Evolutionary conservation across 2,797 vertebrate genomes (phyloP), one percentile per base, ranked within the genome.

Genomic region (Dipus sagitta): DNA sequence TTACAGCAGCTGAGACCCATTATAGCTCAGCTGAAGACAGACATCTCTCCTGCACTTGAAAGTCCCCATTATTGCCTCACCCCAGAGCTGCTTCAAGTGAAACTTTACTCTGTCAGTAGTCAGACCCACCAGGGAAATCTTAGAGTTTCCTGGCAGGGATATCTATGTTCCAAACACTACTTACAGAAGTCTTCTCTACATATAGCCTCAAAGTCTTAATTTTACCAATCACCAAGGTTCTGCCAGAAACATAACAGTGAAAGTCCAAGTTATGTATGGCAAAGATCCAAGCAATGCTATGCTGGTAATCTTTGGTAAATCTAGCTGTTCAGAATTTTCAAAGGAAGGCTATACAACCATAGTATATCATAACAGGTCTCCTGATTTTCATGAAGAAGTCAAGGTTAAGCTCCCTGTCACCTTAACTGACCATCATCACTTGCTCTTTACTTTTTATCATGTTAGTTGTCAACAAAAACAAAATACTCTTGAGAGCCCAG

Each of bases 401-500:
- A 99, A 99, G 98, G 99, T 99, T 96, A 99, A 99, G 97, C 99
- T 99, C 62, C 99, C 99, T 71, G 99, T 99, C 79, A 99, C 99
- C 75, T 97, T 99, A 98, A 99, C 99, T 0, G 99, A 99, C 96
- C 99, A 99, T 95, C 99, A 99, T 96, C 99, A 99, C 97, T 98
- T 99, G 94, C 99, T 99, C 95, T 99, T 99, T 99, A 99, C 99
- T 99, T 95, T 99, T 99, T 99, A 99, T 98, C 99, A 99, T 0
- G 99, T 99, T 98, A 99, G 99, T 97, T 99, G 99, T 95, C 99
- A 99, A 86, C 99, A 99, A 95, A 99, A 99, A 96, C 99, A 99
- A 97, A 99, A 99, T 98, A 99, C 99, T 1, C 98, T 99, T 96
- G 99, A 99, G 98, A 99, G 99, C 20, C 99, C 99, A 47, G 99